Evolutionary conservation across 2,797 vertebrate species (phyloP).

Genomic region (Pachyuromys duprasi): DNA sequence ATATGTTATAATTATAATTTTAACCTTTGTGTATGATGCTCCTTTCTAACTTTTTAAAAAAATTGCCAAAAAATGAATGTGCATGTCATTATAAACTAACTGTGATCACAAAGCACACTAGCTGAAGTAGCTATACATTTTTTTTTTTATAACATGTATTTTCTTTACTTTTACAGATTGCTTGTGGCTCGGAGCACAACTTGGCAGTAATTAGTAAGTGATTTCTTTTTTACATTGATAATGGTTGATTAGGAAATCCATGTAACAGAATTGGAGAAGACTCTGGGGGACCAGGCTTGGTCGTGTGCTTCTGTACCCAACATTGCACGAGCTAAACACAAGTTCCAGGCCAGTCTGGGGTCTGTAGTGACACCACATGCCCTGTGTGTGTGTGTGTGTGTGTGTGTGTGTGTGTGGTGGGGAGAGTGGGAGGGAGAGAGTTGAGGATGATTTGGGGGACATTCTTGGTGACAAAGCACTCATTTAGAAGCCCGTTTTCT

Average conservation of each 20-base stretch:
- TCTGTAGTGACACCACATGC: neutral
- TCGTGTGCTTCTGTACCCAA: neutral
- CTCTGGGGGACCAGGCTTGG: neutral
- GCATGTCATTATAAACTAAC: constrained; percentile 48
- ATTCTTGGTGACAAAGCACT: constrained; percentile 12
- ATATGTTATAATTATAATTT: constrained; percentile 55
- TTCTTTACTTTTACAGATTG: constrained; percentile 89
- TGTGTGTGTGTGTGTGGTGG: neutral
- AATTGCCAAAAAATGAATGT: constrained; percentile 40
- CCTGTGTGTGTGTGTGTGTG: neutral
- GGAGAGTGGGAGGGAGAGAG: neutral
- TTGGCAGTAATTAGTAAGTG: constrained; percentile 95
- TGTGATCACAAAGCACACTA: constrained; percentile 17
- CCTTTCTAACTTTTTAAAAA: constrained; percentile 43
- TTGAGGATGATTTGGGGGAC: neutral
- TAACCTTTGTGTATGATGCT: constrained; percentile 44
- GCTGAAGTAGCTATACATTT: constrained; percentile 42
- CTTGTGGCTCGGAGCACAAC: constrained; percentile 97
- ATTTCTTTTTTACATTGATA: constrained; percentile 69
- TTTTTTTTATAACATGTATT: constrained; percentile 60
- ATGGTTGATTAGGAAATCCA: constrained; percentile 64
- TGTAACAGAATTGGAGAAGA: constrained; percentile 37
- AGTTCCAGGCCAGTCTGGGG: neutral
- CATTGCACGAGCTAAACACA: neutral
- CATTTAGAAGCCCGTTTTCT: constrained; percentile 7